Evolutionary conservation across 2,797 vertebrate species (phyloP), one percentile per base, ranked within the genome.

Genomic region (Halcyon smyrnensis): DNA sequence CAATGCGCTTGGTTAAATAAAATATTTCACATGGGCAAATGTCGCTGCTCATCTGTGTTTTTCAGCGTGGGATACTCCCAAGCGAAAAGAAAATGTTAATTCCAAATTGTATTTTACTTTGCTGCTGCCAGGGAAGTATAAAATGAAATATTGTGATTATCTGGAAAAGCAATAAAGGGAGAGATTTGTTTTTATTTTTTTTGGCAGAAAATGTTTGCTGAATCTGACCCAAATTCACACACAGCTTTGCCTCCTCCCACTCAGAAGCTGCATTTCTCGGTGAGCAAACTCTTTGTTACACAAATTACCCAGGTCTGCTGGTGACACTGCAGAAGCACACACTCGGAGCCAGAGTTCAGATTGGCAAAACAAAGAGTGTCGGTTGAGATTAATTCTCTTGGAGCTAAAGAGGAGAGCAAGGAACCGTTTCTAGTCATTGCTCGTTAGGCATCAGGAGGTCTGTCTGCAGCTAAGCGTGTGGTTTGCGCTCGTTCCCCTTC

Each of bases 171-270:
- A 88, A 54, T 41, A 78, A 50, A 90, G 37, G 45, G 9, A 85
- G 32, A 70, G 45, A 20, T 62, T 71, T 53, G 21, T 12, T 25
- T 15, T 48, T 65, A 48, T 30, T 19, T 30, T 7, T 20, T 59
- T 43, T 73, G 87, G 84, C 91, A 93, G 76, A 57, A 81, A 56
- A 21, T 4, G 11, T 87, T 90, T 28, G 36, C 84, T 86, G 87
- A 86, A 75, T 75, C 85, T 90, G 91, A 91, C 90, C 88, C 95
- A 95, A 94, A 95, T 88, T 71, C 93, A 76, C 82, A 62, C 73
- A 18, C 76, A 76, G 79, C 83, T 90, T 71, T 73, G 57, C 94
- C 79, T 93, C 93, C 80, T 94, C 91, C 93, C 85, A 54, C 89
- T 91, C 89, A 54, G 39, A 57, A 94, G 36, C 53, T 7, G 43